These are phyloP conservation scores for Psilopogon haemacephalus DNA, from an alignment of 2,113 vertebrate species.

Conservation along the genomic window DNA sequence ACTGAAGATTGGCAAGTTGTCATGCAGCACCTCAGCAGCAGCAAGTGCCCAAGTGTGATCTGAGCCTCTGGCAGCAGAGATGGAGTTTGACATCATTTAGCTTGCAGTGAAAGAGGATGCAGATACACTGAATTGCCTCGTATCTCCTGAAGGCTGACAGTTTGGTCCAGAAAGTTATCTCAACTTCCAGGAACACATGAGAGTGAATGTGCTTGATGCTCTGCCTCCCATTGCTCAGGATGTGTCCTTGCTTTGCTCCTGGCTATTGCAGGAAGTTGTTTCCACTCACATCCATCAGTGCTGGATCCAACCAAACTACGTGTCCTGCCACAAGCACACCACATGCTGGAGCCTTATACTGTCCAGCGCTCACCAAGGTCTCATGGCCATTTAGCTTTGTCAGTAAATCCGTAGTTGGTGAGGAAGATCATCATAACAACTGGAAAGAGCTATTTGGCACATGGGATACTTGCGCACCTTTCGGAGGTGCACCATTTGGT, in stretches of 20 bases:
- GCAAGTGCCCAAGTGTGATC: not conserved
- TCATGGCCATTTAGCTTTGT: not conserved
- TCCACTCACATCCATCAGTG: not conserved
- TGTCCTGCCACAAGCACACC: not conserved
- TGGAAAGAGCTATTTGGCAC: not conserved
- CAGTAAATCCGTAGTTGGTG: not conserved
- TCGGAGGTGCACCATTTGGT: not conserved
- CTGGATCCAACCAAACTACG: not conserved
- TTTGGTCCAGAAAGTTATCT: not conserved
- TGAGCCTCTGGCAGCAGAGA: not conserved
- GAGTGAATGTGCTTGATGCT: not conserved
- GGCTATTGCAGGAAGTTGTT: not conserved
- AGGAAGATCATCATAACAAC: not conserved
- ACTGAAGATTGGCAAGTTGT: not conserved
- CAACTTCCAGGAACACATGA: not conserved
- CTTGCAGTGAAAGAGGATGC: not conserved
- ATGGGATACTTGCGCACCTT: not conserved
- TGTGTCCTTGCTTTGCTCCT: not conserved
- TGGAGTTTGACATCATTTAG: not conserved
- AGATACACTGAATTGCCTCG: not conserved
- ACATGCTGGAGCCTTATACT: not conserved
- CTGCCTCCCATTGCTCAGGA: not conserved
- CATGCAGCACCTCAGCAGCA: not conserved
- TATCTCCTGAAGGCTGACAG: not conserved
- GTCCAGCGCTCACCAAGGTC: not conserved